Evolutionary conservation across 2,888 invertebrate species (phyloP).

Genomic region (Drosophila putrida): DNA sequence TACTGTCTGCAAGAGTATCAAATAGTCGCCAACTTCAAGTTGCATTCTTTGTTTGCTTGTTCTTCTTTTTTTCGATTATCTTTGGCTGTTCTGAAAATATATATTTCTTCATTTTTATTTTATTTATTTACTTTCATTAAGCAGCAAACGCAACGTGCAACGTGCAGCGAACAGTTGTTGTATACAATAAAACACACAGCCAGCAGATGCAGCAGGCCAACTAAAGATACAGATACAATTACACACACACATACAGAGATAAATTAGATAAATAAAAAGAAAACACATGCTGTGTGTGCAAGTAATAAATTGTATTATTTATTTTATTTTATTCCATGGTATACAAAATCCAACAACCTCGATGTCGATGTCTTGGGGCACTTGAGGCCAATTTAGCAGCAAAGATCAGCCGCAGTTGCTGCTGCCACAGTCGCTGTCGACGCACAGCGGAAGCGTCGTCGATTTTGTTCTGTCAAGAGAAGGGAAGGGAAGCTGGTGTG

Average conservation of each 20-base stretch:
- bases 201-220: constrained; percentile 37
- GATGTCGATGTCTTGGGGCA: constrained; percentile 34
- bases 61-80: constrained; percentile 25
- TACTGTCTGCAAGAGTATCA: neutral
- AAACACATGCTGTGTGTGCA: constrained; percentile 55
- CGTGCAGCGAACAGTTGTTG: constrained; percentile 44
- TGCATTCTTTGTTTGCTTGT: constrained; percentile 20
- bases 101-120: constrained; percentile 78
- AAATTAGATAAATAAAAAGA: constrained; percentile 38
- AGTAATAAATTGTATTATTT: constrained; percentile 80
- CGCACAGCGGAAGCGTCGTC: constrained; percentile 73
- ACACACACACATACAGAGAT: constrained; percentile 26
- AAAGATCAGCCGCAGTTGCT: constrained; percentile 52
- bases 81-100: constrained; percentile 50
- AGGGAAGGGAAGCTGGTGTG: constrained; percentile 34
- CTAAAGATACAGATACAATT: constrained; percentile 31
- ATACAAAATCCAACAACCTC: constrained; percentile 16
- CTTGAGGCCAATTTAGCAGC: constrained; percentile 71
- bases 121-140: constrained; percentile 75
- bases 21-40: neutral
- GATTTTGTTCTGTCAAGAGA: constrained; percentile 39
- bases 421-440: constrained; percentile 33
- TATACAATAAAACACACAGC: constrained; percentile 47
- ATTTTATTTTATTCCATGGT: constrained; percentile 75
- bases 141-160: constrained; percentile 53